Conservation (phyloP, 2,888 invertebrate species). For the Amblyteles armatorius region DNA sequence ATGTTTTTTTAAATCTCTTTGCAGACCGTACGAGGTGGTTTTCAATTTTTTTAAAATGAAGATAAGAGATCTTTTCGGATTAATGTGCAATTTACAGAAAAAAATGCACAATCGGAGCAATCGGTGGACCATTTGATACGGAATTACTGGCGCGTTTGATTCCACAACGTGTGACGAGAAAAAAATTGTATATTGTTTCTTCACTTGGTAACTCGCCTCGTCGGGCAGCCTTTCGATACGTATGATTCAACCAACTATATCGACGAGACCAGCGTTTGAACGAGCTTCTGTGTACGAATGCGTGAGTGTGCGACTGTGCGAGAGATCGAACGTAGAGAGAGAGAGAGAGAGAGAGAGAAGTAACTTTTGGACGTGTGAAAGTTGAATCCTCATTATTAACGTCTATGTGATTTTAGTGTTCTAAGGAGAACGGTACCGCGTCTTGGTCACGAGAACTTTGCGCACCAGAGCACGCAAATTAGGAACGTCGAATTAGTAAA, state of each 20-base stretch:
- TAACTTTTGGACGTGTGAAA: slow-evolving; percentile 31
- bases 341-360: slow-evolving; percentile 15
- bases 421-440: slow-evolving; percentile 77
- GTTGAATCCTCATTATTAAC: slow-evolving; percentile 72
- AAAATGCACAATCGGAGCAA: not conserved
- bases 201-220: slow-evolving; percentile 48
- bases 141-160: not conserved
- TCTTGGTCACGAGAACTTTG: slow-evolving; percentile 61
- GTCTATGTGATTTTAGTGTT: slow-evolving; percentile 83
- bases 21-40: not conserved
- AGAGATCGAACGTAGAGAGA: slow-evolving; percentile 21
- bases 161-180: not conserved
- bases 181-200: slow-evolving; percentile 1
- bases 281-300: slow-evolving; percentile 46
- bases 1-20: not conserved
- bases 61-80: not conserved
- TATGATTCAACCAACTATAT: slow-evolving; percentile 48
- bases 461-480: slow-evolving; percentile 62
- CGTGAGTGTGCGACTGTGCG: slow-evolving; percentile 29
- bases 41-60: not conserved
- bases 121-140: not conserved
- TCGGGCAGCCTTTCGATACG: slow-evolving; percentile 62
- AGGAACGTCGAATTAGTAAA: slow-evolving; percentile 46
- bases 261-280: slow-evolving; percentile 55
- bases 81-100: not conserved